Base-by-base conservation (phyloP, 1,140 invertebrate genomes). In the Carcinoscorpius rotundicauda region DNA sequence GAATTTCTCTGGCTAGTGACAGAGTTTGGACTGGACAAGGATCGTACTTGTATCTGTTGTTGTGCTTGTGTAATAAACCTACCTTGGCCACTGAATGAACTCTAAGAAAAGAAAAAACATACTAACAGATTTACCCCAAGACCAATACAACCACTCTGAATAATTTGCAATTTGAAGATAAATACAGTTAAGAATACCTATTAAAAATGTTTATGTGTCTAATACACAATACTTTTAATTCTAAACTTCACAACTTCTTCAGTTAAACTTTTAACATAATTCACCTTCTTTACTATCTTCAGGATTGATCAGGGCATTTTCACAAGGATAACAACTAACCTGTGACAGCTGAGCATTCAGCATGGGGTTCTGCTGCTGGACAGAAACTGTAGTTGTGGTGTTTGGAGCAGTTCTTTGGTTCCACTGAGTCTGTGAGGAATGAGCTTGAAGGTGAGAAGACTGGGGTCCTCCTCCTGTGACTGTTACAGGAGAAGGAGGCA, bases 321-420 rank as follows among this genome's bases (percentile, higher is more conserved):
- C 29, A 29, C 29, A 29, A 29, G 29, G 29, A 29, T 6, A 4
- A 3, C 8, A n/a, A 29, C 29, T 29, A 29, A 29, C 29, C 29
- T 29, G 29, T 29, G 63, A 62, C 4, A 68, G 58, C 58, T 68
- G 67, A 53, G 67, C 67, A 68, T 68, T 68, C 9, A 68, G 48
- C 64, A 68, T 68, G 29, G 67, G 67, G 59, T 68, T 68, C 49
- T 61, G 49, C 56, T 68, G 60, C 49, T 68, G 67, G 8, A 64
- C 51, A 3, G 63, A 58, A 8, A 58, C 5, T 58, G 62, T 29
- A 0, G 29, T 29, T 29, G 29, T 29, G 29, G 29, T 29, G 29
- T 61, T 67, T 64, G 64, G 66, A 11, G 59, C 53, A 11, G 66
- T 53, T 49, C 66, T 58, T 55, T 64, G 63, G 10, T 52, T 58